Evolutionary conservation across 2,797 vertebrate species (phyloP), one percentile per base, ranked within the genome.

Genomic region (Cryptoblepharus egeriae): DNA sequence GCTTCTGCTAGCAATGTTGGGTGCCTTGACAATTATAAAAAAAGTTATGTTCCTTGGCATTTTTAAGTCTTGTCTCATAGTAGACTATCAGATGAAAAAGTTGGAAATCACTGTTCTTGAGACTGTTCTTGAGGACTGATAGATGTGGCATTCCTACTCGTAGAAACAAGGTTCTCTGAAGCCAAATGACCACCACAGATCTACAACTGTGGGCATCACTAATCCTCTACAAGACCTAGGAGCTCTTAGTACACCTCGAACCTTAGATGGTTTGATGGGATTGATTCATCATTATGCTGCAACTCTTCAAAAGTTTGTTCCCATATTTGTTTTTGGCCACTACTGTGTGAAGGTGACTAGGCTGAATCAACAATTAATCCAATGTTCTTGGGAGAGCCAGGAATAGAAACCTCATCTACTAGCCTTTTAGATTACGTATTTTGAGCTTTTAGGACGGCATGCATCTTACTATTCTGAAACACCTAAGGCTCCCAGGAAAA

Each of bases 401-500:
- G 30, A 63, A 77, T 63, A 61, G 67, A 71, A 39, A 39, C 24
- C 75, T 77, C 11, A 42, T 45, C 35, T 45, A 35, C 28, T 67
- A 18, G 65, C 37, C 28, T 60, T 70, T 12, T 58, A n/a, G 45
- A 16, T 13, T 61, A 63, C 28, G 11, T 70, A 70, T 52, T 82
- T 82, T 70, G 65, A 70, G 57, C 13, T 39, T 63, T 77, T 82
- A 61, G 73, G 63, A 74, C 49, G 74, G 32, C 61, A 79, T 63
- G 60, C 42, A 37, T 68, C 63, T 68, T 79, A 67, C 57, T 79
- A n/a, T 84, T 69, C 52, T 8, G 64, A 28, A 45, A 69, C 32
- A 71, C n/a, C 65, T 18, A 74, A 71, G 39, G 49, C 32, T 65
- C 67, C 64, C 26, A 32, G 58, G 65, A 85, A 76, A 45, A 76